These are phyloP conservation scores for Philonicus albiceps DNA, from an alignment of 2,888 invertebrate species.

Conservation along the genomic window DNA sequence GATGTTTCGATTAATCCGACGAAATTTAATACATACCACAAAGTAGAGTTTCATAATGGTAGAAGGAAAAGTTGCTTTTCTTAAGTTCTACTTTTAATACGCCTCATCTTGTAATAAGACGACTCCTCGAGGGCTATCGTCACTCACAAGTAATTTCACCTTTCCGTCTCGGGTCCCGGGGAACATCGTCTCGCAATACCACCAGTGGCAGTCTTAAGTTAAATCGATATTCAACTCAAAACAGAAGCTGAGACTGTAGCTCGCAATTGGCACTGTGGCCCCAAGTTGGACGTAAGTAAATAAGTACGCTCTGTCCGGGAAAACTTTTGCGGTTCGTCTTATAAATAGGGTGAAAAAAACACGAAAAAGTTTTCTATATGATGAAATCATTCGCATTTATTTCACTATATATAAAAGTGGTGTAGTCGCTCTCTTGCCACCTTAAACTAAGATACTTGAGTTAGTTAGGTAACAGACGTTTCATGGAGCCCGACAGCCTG, in stretches of 20 bases:
- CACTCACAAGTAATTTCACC: not conserved
- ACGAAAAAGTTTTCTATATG: slow-evolving; percentile 4
- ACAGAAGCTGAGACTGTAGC: not conserved
- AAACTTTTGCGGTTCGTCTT: not conserved
- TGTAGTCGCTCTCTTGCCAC: not conserved
- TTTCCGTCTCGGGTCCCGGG: not conserved
- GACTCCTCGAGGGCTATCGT: not conserved
- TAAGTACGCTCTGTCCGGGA: not conserved
- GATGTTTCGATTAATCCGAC: not conserved
- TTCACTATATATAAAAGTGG: not conserved
- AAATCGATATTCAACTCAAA: not conserved
- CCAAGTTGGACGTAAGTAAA: not conserved
- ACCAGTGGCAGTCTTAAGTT: not conserved
- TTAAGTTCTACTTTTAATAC: not conserved
- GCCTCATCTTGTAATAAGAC: not conserved
- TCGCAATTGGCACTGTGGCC: not conserved
- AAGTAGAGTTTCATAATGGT: not conserved
- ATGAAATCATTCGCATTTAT: not conserved
- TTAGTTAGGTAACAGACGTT: not conserved
- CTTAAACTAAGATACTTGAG: not conserved
- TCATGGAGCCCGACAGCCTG: not conserved
- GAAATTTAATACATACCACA: not conserved
- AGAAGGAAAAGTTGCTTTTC: not conserved
- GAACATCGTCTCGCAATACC: not conserved
- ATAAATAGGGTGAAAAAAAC: not conserved